Conservation (phyloP, 2,113 vertebrate species). For the Aplodontia rufa region DNA sequence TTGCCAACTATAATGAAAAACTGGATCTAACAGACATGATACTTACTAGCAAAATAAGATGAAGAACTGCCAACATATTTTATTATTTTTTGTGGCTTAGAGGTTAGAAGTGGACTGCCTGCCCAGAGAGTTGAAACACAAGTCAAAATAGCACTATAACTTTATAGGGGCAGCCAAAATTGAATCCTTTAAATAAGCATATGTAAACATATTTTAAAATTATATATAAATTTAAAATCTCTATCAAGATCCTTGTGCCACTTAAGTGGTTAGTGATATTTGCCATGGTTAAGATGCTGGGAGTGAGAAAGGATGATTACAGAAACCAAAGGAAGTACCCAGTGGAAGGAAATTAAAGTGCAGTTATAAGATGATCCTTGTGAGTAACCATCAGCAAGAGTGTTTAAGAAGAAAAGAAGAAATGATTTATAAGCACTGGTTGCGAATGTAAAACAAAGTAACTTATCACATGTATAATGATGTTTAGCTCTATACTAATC, state of each 20-base stretch:
- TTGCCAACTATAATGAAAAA: slow-evolving; percentile 46
- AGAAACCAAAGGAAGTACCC: not conserved
- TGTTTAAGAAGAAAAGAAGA: not conserved
- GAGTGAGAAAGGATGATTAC: not conserved
- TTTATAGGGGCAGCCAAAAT: not conserved
- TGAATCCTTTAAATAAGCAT: not conserved
- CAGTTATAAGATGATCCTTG: not conserved
- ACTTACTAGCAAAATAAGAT: slow-evolving; percentile 6
- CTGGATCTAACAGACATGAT: not conserved
- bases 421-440: not conserved
- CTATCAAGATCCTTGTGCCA: not conserved
- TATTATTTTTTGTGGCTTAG: slow-evolving; percentile 1
- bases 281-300: not conserved
- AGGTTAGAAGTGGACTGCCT: not conserved
- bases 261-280: not conserved
- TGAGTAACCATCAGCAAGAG: not conserved
- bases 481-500: not conserved
- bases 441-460: not conserved
- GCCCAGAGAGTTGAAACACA: not conserved
- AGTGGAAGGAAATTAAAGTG: not conserved
- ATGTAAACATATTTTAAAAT: slow-evolving; percentile 21
- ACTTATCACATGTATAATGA: not conserved
- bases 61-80: not conserved
- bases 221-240: slow-evolving; percentile 8
- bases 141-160: not conserved